A percentile compares a stretch with the other conserved stretches of the same genome.
Conservation (phyloP, 2,888 invertebrate species). For the Serripes groenlandicus region DNA sequence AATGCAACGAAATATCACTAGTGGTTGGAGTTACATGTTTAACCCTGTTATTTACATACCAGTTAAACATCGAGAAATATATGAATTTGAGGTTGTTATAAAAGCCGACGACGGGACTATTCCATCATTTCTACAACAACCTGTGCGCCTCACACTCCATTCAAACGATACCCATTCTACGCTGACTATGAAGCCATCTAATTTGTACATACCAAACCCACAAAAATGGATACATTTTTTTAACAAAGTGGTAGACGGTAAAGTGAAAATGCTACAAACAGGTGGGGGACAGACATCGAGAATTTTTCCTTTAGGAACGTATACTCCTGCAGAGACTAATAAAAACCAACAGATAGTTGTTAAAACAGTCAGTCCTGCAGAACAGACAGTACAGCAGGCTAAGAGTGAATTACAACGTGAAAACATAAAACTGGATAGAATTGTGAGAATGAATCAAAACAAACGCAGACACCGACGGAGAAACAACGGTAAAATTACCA, state of each 20-base stretch:
- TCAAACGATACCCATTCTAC: slow-evolving; percentile 29
- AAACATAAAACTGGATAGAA: slow-evolving; percentile 35
- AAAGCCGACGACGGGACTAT: slow-evolving; percentile 2
- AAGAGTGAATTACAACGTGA: no score
- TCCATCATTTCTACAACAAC: slow-evolving; percentile 28
- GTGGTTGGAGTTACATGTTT: slow-evolving; percentile 41
- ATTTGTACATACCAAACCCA: background rate
- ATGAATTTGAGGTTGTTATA: slow-evolving; percentile 56
- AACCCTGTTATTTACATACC: slow-evolving; percentile 38
- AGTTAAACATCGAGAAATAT: slow-evolving; percentile 38
- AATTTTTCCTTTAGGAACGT: slow-evolving; percentile 24
- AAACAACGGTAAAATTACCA: background rate
- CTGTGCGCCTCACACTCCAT: slow-evolving; percentile 51
- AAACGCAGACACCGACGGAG: background rate
- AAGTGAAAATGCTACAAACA: slow-evolving; percentile 31
- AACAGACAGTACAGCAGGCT: no score
- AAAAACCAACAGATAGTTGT: slow-evolving; percentile 22
- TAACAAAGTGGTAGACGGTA: slow-evolving; percentile 29
- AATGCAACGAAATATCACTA: slow-evolving; percentile 24
- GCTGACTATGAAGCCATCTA: background rate
- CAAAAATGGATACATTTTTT: slow-evolving; percentile 18
- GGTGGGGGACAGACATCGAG: slow-evolving; percentile 30
- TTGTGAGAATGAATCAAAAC: slow-evolving; percentile 28
- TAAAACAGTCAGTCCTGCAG: slow-evolving; percentile 45
- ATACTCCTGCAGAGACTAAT: no score